These are phyloP conservation scores for Saguinus imperator DNA, from an alignment of 2,113 vertebrate genomes.

Conservation along the genomic window DNA sequence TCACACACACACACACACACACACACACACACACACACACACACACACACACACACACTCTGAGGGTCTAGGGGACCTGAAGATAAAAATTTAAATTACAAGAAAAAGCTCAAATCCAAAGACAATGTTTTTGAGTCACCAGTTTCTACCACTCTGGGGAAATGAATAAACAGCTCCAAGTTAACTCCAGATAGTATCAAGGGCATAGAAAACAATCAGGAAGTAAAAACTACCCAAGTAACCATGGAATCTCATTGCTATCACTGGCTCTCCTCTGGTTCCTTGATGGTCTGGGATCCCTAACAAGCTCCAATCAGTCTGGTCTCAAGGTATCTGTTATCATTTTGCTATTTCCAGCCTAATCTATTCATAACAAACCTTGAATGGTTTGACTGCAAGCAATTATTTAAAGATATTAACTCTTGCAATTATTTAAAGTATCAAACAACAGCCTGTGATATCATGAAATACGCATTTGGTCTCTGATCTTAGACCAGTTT, in stretches of 20 bases:
- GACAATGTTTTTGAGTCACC: background rate
- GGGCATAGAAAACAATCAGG: background rate
- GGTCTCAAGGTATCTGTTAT: background rate
- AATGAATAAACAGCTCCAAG: background rate
- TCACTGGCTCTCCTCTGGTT: background rate
- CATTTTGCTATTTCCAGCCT: background rate
- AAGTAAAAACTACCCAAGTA: background rate
- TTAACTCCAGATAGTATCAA: background rate
- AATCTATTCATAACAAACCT: conserved; percentile 19
- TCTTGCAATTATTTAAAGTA: background rate
- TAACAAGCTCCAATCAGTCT: background rate
- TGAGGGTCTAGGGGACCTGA: background rate
- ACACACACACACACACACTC: background rate
- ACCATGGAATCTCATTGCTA: background rate
- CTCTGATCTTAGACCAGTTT: background rate
- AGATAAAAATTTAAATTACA: background rate
- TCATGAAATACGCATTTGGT: background rate
- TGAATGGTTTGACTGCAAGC: background rate
- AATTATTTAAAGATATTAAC: background rate
- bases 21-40: background rate
- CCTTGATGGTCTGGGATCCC: background rate
- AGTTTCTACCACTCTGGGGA: background rate
- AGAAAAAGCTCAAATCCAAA: conserved; percentile 33
- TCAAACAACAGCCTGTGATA: background rate
- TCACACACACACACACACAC: background rate